Percentiles rank a stretch among this genome's conserved stretches.
Evolutionary conservation across 1,140 invertebrate genomes (phyloP).

Genomic region (Drosophila baimaii): DNA sequence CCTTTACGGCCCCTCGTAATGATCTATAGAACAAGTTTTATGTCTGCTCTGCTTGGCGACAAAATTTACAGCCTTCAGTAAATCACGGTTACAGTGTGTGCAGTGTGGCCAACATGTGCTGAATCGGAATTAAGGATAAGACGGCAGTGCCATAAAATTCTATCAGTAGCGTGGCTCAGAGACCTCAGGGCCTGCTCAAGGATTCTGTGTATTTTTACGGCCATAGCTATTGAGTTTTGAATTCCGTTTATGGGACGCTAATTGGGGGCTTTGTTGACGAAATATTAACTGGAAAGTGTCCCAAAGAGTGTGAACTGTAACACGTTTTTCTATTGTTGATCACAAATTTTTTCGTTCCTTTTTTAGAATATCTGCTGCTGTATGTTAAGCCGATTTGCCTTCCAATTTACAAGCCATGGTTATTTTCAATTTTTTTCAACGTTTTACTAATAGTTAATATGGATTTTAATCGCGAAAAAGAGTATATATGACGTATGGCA

Average conservation of each 20-base stretch:
- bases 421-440: no score
- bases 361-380: no score
- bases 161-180: conserved; percentile 10
- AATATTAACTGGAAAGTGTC: conserved; percentile 48
- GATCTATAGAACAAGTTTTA: conserved; percentile 43
- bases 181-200: background rate
- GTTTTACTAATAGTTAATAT: no score
- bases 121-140: conserved; percentile 13
- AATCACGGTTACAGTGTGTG: conserved; percentile 25
- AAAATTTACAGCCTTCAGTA: conserved; percentile 53
- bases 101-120: conserved; percentile 36
- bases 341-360: background rate
- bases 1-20: conserved; percentile 39
- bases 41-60: conserved; percentile 41
- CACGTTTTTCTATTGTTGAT: conserved; percentile 23
- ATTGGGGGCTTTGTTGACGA: conserved; percentile 51
- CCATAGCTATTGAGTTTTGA: conserved; percentile 11
- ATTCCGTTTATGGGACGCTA: conserved; percentile 31
- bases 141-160: conserved; percentile 31
- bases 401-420: no score
- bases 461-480: no score
- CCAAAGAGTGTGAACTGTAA: conserved; percentile 26
- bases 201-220: conserved; percentile 1
- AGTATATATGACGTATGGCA: no score
- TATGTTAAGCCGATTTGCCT: no score